These are phyloP conservation scores for Sturnus vulgaris DNA, from an alignment of 2,113 vertebrate species.

Conservation along the genomic window DNA sequence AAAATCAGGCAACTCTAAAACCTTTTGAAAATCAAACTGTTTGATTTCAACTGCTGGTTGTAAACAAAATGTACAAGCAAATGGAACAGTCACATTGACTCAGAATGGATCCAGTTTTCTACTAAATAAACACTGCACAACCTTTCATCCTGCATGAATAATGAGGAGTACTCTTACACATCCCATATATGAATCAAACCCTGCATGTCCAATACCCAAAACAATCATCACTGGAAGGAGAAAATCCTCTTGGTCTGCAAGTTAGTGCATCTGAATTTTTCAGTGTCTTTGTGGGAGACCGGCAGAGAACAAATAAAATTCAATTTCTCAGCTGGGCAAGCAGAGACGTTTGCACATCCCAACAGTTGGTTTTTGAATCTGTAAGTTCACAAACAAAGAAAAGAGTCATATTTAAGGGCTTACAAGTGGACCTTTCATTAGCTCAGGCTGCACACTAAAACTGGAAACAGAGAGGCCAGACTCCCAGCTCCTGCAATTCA, in stretches of 20 bases:
- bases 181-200: neutral
- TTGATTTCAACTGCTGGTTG: neutral
- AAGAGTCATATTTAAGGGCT: neutral
- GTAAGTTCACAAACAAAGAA: neutral
- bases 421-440: slow-evolving; percentile 7
- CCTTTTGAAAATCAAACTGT: neutral
- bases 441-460: neutral
- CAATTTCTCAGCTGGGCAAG: neutral
- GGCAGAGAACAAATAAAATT: neutral
- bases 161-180: neutral
- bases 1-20: neutral
- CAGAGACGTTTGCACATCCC: neutral
- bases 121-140: neutral
- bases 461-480: neutral
- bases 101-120: neutral
- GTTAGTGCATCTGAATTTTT: neutral
- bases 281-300: neutral
- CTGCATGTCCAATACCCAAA: neutral
- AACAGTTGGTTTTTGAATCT: neutral
- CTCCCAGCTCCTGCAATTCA: neutral
- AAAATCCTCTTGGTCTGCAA: neutral
- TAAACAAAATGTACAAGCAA: neutral
- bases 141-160: neutral
- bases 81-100: neutral
- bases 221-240: neutral